Conservation (phyloP, 2,888 invertebrate genomes). For the Lepidocyrtinus sp. region DNA sequence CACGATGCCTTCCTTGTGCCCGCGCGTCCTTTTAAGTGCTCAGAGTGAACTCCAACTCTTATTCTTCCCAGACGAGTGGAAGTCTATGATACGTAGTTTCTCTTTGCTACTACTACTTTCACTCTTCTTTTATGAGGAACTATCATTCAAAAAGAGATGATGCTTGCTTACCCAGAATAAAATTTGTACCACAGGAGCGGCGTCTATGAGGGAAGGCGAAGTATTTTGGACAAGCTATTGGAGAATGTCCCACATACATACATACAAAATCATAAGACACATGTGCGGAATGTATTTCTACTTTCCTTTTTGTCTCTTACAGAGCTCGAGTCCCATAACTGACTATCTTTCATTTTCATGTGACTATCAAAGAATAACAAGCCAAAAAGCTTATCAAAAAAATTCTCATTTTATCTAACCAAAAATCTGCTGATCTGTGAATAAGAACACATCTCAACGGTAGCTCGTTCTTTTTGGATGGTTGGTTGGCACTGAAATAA, state of each 20-base stretch:
- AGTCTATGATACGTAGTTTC: neutral
- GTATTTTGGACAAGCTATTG: too few relatives aligned
- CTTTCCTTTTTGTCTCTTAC: conserved; percentile 22
- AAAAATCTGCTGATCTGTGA: conserved; percentile 58
- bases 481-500: conserved; percentile 23
- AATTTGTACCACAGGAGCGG: neutral
- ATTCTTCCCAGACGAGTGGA: neutral
- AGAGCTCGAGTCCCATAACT: too few relatives aligned
- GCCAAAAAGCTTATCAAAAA: conserved; percentile 55
- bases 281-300: too few relatives aligned
- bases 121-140: neutral
- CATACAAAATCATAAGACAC: too few relatives aligned
- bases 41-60: neutral
- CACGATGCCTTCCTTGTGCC: neutral
- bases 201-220: too few relatives aligned
- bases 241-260: too few relatives aligned
- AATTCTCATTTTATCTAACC: conserved; percentile 38
- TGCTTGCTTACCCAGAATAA: neutral
- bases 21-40: neutral
- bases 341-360: conserved; percentile 48
- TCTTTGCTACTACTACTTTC: neutral
- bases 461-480: neutral
- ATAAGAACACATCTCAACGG: conserved; percentile 23
- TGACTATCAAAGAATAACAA: conserved; percentile 31
- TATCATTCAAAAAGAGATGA: neutral